phyloP scores from a whole-genome alignment of 64 coral and sea anemone species.

The Pocillopora verrucosa region DNA sequence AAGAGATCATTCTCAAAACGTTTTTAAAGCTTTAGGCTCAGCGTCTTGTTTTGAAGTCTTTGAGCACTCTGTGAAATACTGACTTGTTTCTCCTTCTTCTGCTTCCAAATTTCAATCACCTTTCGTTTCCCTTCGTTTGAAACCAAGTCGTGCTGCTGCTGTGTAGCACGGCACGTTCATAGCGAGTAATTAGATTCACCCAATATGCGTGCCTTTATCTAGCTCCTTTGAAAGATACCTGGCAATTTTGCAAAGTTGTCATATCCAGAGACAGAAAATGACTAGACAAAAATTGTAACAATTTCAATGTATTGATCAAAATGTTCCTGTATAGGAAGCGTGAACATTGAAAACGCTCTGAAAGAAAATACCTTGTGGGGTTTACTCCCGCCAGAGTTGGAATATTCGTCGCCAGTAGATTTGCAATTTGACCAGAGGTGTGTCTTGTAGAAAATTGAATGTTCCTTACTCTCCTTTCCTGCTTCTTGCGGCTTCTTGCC shows the following conservation, averaged over 20 bases:
- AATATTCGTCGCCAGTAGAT: background rate
- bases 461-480: background rate
- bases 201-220: background rate
- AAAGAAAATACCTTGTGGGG: background rate
- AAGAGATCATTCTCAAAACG: too few species aligned
- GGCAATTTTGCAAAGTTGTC: too few species aligned
- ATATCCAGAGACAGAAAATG: background rate
- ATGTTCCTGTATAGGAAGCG: too few species aligned
- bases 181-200: background rate
- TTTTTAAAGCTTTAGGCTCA: too few species aligned
- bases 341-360: too few species aligned
- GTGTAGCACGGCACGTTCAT: too few species aligned
- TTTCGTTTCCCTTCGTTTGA: too few species aligned
- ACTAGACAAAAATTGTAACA: background rate
- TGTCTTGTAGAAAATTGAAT: constrained; percentile 1
- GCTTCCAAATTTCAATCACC: too few species aligned
- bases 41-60: too few species aligned
- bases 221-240: background rate
- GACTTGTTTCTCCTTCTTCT: too few species aligned
- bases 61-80: too few species aligned
- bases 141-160: too few species aligned
- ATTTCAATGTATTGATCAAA: background rate
- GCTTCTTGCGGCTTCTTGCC: background rate
- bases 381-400: background rate
- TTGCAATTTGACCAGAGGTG: background rate